Conservation (phyloP, 2,888 invertebrate species). For the Melinaea marsaeus region DNA sequence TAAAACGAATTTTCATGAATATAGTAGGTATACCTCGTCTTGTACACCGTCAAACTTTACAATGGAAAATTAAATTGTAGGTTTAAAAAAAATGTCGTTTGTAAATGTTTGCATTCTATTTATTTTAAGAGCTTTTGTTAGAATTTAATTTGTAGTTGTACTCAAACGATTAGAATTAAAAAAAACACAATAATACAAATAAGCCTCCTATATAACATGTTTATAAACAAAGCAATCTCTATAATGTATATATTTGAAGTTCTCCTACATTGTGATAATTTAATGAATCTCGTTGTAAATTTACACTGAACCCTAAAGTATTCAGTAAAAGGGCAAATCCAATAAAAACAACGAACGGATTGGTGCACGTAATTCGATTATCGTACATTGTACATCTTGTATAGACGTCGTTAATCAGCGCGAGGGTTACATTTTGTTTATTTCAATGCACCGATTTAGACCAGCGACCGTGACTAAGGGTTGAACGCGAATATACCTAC, state of each 20-base stretch:
- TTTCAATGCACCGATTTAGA: conserved; percentile 40
- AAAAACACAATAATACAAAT: too few species aligned
- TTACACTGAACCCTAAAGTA: conserved; percentile 18
- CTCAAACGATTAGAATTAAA: background rate
- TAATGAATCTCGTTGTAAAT: background rate
- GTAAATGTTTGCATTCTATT: background rate
- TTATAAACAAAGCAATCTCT: background rate
- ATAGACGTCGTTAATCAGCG: conserved; percentile 47
- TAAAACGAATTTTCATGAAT: conserved; percentile 52
- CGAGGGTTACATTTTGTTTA: conserved; percentile 49
- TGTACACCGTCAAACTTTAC: conserved; percentile 28
- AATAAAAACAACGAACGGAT: conserved; percentile 30
- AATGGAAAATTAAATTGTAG: conserved; percentile 20
- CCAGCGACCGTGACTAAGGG: conserved; percentile 24
- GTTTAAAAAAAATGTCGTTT: background rate
- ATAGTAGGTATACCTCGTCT: conserved; percentile 30
- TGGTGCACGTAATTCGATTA: conserved; percentile 36
- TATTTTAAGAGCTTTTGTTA: background rate
- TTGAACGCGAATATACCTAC: background rate
- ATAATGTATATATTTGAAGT: background rate
- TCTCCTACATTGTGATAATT: background rate
- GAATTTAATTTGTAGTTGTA: background rate
- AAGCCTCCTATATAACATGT: background rate
- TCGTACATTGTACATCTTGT: conserved; percentile 35
- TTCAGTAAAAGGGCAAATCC: conserved; percentile 18